phyloP scores from a whole-genome alignment of 2,888 invertebrate genomes.

The Tuberolachnus salignus region DNA sequence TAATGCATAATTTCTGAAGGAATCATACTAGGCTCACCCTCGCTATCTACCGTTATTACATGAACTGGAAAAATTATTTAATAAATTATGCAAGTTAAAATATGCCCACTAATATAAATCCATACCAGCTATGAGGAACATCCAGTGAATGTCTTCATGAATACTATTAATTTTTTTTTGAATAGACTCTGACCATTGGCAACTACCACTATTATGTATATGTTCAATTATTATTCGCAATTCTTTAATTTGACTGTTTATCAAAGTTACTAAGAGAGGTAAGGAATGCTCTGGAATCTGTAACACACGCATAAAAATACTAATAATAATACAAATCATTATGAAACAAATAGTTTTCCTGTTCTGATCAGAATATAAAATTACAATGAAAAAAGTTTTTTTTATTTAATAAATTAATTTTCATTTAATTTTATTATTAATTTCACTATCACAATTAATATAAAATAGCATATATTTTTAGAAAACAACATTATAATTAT shows the following conservation, averaged over 20 bases:
- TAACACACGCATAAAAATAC: slow-evolving; percentile 60
- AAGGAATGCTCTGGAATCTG: slow-evolving; percentile 70
- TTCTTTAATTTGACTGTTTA: slow-evolving; percentile 71
- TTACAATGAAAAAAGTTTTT: neutral
- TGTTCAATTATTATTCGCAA: slow-evolving; percentile 64
- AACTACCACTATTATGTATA: slow-evolving; percentile 55
- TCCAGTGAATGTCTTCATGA: slow-evolving; percentile 91
- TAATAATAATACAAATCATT: slow-evolving; percentile 60
- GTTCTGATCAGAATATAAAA: neutral
- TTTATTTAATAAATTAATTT: too few relatives aligned
- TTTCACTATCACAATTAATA: too few relatives aligned
- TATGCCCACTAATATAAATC: slow-evolving; percentile 4
- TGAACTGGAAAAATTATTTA: slow-evolving; percentile 65
- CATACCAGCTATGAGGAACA: slow-evolving; percentile 71
- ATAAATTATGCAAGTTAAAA: neutral
- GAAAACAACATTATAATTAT: neutral
- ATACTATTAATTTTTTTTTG: slow-evolving; percentile 66
- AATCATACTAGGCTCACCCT: slow-evolving; percentile 72
- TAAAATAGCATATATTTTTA: too few relatives aligned
- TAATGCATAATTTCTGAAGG: slow-evolving; percentile 71
- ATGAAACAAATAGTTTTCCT: neutral
- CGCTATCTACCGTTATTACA: slow-evolving; percentile 71
- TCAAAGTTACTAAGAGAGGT: slow-evolving; percentile 71
- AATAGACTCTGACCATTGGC: slow-evolving; percentile 15
- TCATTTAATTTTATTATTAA: too few relatives aligned